Evolutionary conservation across 1,140 invertebrate genomes (phyloP).

Genomic region (Lamellibrachia luymesi): DNA sequence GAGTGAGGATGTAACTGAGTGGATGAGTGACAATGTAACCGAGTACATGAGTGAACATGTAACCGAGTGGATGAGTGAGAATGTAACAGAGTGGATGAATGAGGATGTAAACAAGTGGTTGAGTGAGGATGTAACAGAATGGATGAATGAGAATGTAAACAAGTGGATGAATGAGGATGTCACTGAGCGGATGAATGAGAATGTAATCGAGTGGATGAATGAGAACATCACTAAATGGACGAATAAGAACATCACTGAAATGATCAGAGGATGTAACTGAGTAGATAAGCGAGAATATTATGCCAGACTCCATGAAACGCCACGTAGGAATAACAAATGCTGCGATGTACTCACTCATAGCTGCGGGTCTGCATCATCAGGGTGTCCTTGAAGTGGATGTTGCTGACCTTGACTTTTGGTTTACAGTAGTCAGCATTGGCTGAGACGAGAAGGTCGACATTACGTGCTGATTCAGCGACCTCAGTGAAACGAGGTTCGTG

Average conservation of each 20-base stretch:
- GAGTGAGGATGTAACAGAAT: too few relatives aligned
- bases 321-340: background rate
- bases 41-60: too few relatives aligned
- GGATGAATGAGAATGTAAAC: too few relatives aligned
- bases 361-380: constrained; percentile 56
- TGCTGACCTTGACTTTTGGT: constrained; percentile 47
- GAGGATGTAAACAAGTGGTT: too few relatives aligned
- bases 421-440: constrained; percentile 51
- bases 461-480: constrained; percentile 40
- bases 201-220: background rate
- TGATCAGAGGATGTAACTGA: background rate
- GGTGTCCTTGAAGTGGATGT: constrained; percentile 53
- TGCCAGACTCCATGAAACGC: background rate
- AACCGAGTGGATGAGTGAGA: too few relatives aligned
- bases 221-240: background rate
- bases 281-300: background rate
- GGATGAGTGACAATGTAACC: too few relatives aligned
- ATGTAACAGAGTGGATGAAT: too few relatives aligned
- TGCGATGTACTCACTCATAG: constrained; percentile 47
- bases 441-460: constrained; percentile 49
- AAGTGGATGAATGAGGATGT: background rate
- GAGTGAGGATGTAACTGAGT: too few relatives aligned
- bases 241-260: background rate
- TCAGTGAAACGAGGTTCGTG: constrained; percentile 50
- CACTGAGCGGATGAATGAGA: background rate